Evolutionary conservation across 2,113 vertebrate species (phyloP).

Genomic region (Centropristis striata): DNA sequence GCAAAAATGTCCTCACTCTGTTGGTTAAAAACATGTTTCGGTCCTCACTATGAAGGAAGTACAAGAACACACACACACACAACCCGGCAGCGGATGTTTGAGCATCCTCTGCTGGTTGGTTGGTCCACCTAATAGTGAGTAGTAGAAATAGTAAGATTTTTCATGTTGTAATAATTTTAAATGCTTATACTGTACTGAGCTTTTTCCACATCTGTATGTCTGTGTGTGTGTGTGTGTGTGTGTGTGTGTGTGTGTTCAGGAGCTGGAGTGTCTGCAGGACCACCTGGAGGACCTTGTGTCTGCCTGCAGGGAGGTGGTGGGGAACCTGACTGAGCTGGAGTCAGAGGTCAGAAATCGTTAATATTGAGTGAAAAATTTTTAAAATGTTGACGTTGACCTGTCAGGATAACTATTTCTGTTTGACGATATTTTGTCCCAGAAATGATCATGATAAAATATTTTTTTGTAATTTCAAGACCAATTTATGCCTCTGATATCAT

Average conservation of each 20-base stretch:
- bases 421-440: too few relatives aligned
- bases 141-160: background rate
- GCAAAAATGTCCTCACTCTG: too few relatives aligned
- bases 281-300: slow-evolving; percentile 93
- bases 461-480: too few relatives aligned
- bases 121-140: background rate
- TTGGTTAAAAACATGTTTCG: too few relatives aligned
- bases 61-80: background rate
- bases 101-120: background rate
- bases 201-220: background rate
- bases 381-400: too few relatives aligned
- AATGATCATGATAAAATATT: too few relatives aligned
- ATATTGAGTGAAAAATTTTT: background rate
- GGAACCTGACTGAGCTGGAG: slow-evolving; percentile 96
- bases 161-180: background rate
- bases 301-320: slow-evolving; percentile 94
- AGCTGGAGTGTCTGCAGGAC: slow-evolving; percentile 97
- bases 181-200: background rate
- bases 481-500: too few relatives aligned
- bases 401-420: too few relatives aligned
- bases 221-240: slow-evolving; percentile 3
- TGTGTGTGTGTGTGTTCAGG: slow-evolving; percentile 70
- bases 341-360: slow-evolving; percentile 87
- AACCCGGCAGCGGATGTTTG: background rate
- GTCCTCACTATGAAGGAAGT: too few relatives aligned